Base-by-base conservation (phyloP, 2,888 invertebrate species). In the Palloptera scutellata region DNA sequence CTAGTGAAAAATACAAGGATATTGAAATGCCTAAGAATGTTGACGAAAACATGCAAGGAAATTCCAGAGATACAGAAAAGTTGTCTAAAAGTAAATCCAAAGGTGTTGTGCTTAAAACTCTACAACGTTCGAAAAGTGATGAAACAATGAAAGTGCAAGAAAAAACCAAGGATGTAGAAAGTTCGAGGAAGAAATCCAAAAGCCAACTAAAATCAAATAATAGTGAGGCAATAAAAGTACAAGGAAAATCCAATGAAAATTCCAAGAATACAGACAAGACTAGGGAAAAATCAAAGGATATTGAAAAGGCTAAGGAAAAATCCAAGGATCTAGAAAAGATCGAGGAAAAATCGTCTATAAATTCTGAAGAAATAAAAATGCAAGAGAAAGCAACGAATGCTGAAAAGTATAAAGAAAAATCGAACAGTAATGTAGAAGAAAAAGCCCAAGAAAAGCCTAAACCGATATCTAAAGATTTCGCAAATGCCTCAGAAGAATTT, bases 401-500 rank as follows among this genome's bases (percentile, higher is more conserved):
- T 15, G 62, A 43, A 52, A 51, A 42, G 19, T 12, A 5, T 52
- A 10, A 11, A 1, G 17, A 43, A n/a, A 52, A 51, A 60, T 8
- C 30, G 2, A 8, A 40, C n/a, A n/a, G n/a, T n/a, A n/a, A n/a
- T n/a, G n/a, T n/a, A n/a, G n/a, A n/a, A n/a, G n/a, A n/a, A n/a
- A n/a, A n/a, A 40, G 40, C 9, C 15, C 40, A 2, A 58, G 58
- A 40, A 15, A 41, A 41, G 41, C 6, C 30, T 30, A 6, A 30
- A 30, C 30, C 6, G 30, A 6, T 4, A 30, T 30, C 30, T 30
- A 6, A 30, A 30, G 6, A 30, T 30, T 45, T 12, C 42, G 54
- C 66, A 55, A 54, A 60, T 55, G 48, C 13, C 43, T n/a, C 0
- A 55, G 63, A 52, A 40, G 17, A 42, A 30, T 13, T 2, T 59